phyloP scores from a whole-genome alignment of 2,888 invertebrate species.

The Lordiphosa fenestrarum region DNA sequence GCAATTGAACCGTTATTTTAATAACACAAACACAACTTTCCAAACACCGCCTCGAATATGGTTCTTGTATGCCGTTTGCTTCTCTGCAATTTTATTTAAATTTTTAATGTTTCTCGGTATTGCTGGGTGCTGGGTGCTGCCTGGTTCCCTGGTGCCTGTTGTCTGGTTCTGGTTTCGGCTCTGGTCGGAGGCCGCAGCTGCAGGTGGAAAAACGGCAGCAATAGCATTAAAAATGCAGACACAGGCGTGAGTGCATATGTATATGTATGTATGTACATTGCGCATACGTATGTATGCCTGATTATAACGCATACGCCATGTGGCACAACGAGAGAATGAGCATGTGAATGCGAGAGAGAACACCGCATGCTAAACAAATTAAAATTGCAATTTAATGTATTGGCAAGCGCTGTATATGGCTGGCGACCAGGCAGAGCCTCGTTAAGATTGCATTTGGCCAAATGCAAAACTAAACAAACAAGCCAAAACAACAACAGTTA shows the following conservation, averaged over 20 bases:
- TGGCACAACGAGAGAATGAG: conserved; percentile 31
- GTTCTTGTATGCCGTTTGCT: too few species aligned
- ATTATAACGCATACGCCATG: conserved; percentile 65
- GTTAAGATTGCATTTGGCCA: conserved; percentile 65
- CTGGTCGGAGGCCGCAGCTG: conserved; percentile 45
- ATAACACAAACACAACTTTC: too few species aligned
- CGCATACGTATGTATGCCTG: conserved; percentile 14
- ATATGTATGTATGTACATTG: conserved; percentile 20
- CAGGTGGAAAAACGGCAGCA: conserved; percentile 51
- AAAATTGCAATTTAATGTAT: conserved; percentile 72
- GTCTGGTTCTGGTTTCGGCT: neutral
- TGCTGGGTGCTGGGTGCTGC: conserved; percentile 59
- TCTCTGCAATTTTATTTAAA: conserved; percentile 64
- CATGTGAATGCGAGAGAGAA: conserved; percentile 13
- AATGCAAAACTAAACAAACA: conserved; percentile 57
- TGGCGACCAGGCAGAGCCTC: conserved; percentile 31
- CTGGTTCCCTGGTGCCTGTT: conserved; percentile 29
- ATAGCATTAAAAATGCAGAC: conserved; percentile 66
- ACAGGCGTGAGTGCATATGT: conserved; percentile 43
- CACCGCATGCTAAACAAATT: conserved; percentile 60
- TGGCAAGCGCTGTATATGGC: conserved; percentile 34
- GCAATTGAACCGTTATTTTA: too few species aligned
- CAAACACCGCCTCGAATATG: too few species aligned
- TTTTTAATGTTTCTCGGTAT: conserved; percentile 65
- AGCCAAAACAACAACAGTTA: conserved; percentile 1